phyloP scores from a whole-genome alignment of 2,888 invertebrate genomes.

The Ochropleura leucogaster region DNA sequence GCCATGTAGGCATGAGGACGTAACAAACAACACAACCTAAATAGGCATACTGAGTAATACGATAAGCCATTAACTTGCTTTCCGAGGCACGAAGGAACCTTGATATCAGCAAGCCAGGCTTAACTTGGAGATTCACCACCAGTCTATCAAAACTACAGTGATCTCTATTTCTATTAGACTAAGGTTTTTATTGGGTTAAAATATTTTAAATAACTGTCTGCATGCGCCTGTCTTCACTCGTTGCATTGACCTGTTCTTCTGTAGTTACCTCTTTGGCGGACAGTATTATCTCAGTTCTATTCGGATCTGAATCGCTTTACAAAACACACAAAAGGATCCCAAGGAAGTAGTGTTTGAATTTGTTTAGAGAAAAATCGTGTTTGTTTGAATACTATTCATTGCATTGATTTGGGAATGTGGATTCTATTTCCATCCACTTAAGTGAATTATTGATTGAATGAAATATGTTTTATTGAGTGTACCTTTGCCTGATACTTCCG shows the following conservation, averaged over 20 bases:
- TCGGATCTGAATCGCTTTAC: conserved; percentile 41
- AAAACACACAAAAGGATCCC: conserved; percentile 44
- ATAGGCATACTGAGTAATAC: too few species aligned
- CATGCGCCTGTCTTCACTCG: too few species aligned
- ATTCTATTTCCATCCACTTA: conserved; percentile 10
- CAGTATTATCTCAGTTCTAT: conserved; percentile 29
- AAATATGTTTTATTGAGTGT: not conserved
- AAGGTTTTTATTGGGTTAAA: not conserved
- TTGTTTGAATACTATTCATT: conserved; percentile 34
- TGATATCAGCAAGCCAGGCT: too few species aligned
- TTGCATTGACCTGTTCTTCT: conserved; percentile 4
- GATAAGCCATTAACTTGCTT: too few species aligned
- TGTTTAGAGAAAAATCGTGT: conserved; percentile 40
- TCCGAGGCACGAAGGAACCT: too few species aligned
- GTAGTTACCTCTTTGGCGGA: not conserved
- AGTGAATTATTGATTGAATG: not conserved
- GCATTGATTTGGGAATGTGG: conserved; percentile 10
- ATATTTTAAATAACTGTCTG: too few species aligned
- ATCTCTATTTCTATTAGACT: not conserved
- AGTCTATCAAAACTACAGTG: not conserved
- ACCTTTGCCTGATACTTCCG: too few species aligned
- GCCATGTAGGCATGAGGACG: too few species aligned
- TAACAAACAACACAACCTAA: too few species aligned
- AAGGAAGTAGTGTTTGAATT: conserved; percentile 35
- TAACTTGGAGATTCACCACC: too few species aligned